phyloP scores from a whole-genome alignment of 1,140 invertebrate species.

The Bombus impatiens region DNA sequence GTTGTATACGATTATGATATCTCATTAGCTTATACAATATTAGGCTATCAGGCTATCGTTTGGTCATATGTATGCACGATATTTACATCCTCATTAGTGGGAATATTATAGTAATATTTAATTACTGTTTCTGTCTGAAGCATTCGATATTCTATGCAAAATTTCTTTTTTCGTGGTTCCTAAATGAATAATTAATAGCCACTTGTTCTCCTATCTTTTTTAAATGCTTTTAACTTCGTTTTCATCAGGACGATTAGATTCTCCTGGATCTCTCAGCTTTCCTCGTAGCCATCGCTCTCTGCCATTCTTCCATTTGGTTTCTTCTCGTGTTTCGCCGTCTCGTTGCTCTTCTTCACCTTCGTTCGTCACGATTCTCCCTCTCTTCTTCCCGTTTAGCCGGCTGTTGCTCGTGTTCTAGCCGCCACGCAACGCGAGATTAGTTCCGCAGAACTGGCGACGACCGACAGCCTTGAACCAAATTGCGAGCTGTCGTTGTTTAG shows the following conservation, averaged over 20 bases:
- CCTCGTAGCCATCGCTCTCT: not conserved
- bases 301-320: not conserved
- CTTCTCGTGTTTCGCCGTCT: not conserved
- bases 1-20: no score
- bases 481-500: conserved; percentile 64
- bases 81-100: no score
- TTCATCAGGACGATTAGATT: not conserved
- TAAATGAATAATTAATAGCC: no score
- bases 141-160: no score
- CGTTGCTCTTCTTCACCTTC: conserved; percentile 14
- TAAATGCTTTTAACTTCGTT: no score
- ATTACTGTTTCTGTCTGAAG: no score
- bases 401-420: conserved; percentile 7
- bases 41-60: no score
- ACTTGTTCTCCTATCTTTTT: no score
- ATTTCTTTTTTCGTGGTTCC: no score
- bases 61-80: no score
- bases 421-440: conserved; percentile 65
- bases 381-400: not conserved
- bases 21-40: no score
- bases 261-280: not conserved
- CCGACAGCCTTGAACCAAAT: conserved; percentile 64
- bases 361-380: not conserved
- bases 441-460: conserved; percentile 62
- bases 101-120: no score